phyloP scores from a whole-genome alignment of 2,888 invertebrate species.

The Thumatha senex region DNA sequence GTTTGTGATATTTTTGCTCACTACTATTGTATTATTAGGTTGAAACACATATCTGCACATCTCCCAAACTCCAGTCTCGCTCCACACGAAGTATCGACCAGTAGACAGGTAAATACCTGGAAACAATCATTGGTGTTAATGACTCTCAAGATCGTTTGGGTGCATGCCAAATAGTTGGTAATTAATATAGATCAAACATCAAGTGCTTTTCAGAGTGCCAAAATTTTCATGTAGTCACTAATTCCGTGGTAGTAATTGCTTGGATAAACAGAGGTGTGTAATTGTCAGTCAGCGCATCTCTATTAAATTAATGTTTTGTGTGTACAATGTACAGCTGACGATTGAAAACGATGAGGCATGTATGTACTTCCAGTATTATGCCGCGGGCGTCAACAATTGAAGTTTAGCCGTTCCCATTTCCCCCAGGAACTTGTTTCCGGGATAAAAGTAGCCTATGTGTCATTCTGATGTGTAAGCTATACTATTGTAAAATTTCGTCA shows the following conservation, averaged over 20 bases:
- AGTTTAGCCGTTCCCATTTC: too few relatives aligned
- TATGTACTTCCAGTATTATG: too few relatives aligned
- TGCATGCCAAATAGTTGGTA: conserved; percentile 30
- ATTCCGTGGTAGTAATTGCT: conserved; percentile 13
- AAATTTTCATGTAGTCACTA: conserved; percentile 19
- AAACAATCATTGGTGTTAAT: conserved; percentile 37
- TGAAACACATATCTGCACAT: conserved; percentile 79
- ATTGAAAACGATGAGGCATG: too few relatives aligned
- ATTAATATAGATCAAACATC: conserved; percentile 37
- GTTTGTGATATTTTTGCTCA: conserved; percentile 30
- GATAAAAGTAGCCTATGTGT: too few relatives aligned
- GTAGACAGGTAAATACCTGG: conserved; percentile 83
- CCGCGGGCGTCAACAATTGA: too few relatives aligned
- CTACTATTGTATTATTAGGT: conserved; percentile 40
- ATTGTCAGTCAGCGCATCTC: neutral
- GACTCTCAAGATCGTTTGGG: conserved; percentile 32
- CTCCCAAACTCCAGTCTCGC: conserved; percentile 88
- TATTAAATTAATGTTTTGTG: neutral
- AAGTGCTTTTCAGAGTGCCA: conserved; percentile 29
- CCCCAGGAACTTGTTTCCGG: too few relatives aligned
- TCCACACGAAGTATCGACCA: conserved; percentile 84
- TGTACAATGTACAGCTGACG: too few relatives aligned
- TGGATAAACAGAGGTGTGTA: conserved; percentile 6
- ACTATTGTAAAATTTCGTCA: too few relatives aligned
- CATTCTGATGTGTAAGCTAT: too few relatives aligned